phyloP scores from a whole-genome alignment of 2,797 vertebrate genomes.

The Tachyglossus aculeatus region DNA sequence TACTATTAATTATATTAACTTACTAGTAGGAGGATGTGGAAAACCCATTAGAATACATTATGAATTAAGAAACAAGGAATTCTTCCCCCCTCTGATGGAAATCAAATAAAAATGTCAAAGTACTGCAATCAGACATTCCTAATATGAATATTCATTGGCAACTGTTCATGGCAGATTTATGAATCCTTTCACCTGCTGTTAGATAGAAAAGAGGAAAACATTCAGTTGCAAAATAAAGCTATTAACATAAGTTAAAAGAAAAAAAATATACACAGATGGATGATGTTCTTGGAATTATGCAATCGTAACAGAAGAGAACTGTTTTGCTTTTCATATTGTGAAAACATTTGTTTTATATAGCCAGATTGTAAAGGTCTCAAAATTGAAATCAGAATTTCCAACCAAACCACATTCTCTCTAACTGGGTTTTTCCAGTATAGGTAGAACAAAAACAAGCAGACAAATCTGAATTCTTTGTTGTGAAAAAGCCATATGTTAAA shows the following conservation, averaged over 20 bases:
- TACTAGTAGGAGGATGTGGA: conserved; percentile 60
- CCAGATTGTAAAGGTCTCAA: conserved; percentile 61
- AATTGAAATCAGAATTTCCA: conserved; percentile 52
- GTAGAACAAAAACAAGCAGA: conserved; percentile 32
- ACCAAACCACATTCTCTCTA: neutral
- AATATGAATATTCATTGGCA: conserved; percentile 86
- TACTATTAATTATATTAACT: conserved; percentile 61
- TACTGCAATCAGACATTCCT: conserved; percentile 76
- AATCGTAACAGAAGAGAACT: conserved; percentile 64
- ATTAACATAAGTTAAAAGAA: conserved; percentile 78
- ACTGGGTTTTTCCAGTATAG: conserved; percentile 2
- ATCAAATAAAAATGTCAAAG: conserved; percentile 82
- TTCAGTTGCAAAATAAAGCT: conserved; percentile 78
- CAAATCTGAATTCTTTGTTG: conserved; percentile 50
- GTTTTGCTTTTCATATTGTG: conserved; percentile 68
- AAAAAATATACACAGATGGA: conserved; percentile 77
- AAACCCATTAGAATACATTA: conserved; percentile 66
- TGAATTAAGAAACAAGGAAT: conserved; percentile 68
- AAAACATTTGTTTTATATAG: conserved; percentile 72
- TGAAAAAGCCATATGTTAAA: conserved; percentile 34
- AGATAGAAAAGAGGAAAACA: conserved; percentile 71
- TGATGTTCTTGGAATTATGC: conserved; percentile 70
- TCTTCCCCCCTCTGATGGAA: conserved; percentile 71
- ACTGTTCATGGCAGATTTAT: conserved; percentile 84
- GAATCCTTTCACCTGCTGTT: conserved; percentile 84